A percentile compares a stretch with the other conserved stretches of the same genome.
These are phyloP conservation scores for Drosophila meridiana DNA, from an alignment of 2,888 invertebrate species.

Conservation along the genomic window DNA sequence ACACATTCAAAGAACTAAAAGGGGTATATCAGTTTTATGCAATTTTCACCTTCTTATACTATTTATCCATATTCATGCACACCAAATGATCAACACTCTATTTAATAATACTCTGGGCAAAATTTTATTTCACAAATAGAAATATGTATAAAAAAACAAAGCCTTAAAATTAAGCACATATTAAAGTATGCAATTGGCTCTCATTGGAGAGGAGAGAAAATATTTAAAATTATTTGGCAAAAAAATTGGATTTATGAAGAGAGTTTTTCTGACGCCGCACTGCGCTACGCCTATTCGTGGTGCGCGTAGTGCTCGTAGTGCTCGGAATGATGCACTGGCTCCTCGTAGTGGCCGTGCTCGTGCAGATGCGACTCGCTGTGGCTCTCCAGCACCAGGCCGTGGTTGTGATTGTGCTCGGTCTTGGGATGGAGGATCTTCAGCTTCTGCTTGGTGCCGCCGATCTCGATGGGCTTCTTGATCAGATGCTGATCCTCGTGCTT, in stretches of 20 bases:
- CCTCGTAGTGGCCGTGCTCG: conserved; percentile 81
- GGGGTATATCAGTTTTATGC: background rate
- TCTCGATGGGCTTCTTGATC: conserved; percentile 88
- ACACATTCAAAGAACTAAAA: background rate
- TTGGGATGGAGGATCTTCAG: conserved; percentile 88
- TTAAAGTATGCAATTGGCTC: conserved; percentile 1
- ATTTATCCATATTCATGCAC: background rate
- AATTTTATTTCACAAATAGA: conserved; percentile 46
- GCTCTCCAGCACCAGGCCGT: conserved; percentile 87
- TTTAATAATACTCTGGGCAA: conserved; percentile 50
- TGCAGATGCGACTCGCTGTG: conserved; percentile 85
- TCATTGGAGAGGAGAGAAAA: conserved; percentile 17
- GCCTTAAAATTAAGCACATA: conserved; percentile 36
- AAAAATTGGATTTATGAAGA: conserved; percentile 11
- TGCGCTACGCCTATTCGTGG: conserved; percentile 56
- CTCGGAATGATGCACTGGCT: conserved; percentile 81
- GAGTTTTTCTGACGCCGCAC: background rate
- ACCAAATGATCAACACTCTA: background rate
- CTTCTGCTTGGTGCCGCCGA: conserved; percentile 87
- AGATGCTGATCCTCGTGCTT: conserved; percentile 89
- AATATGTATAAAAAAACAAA: conserved; percentile 34
- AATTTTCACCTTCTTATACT: background rate
- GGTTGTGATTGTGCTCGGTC: conserved; percentile 87
- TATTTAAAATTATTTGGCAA: conserved; percentile 54
- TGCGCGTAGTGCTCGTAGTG: conserved; percentile 83